Percentiles rank a stretch among this genome's conserved stretches.
phyloP scores from a whole-genome alignment of 2,113 vertebrate genomes.

The Canis aureus region DNA sequence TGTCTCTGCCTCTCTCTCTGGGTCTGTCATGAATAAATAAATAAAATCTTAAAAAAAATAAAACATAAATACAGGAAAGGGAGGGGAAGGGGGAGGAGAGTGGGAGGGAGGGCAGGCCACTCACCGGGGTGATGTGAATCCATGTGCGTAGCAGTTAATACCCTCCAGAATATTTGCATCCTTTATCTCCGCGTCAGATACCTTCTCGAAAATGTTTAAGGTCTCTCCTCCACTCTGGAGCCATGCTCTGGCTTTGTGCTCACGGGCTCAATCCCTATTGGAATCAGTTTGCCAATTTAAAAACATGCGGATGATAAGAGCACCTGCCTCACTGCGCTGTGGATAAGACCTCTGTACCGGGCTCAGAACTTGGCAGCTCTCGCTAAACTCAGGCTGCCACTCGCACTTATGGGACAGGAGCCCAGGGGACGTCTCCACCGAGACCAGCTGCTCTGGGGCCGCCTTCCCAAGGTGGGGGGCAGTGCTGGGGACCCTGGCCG shows the following conservation, averaged over 20 bases:
- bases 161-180: fast-evolving
- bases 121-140: fast-evolving
- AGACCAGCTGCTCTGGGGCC: background rate
- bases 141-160: fast-evolving
- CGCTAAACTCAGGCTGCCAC: fast-evolving
- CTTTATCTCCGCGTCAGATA: background rate
- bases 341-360: fast-evolving
- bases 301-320: too few species aligned
- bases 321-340: background rate
- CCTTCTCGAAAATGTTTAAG: background rate
- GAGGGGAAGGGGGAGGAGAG: fast-evolving
- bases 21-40: too few species aligned
- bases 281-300: background rate
- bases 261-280: background rate
- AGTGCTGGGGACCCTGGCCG: background rate
- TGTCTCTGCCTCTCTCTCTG: too few species aligned
- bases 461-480: background rate
- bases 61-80: background rate
- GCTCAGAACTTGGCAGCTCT: background rate
- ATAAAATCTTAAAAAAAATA: too few species aligned
- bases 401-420: background rate
- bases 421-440: fast-evolving
- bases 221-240: background rate
- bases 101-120: fast-evolving
- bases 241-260: background rate